Evolutionary conservation across 2,113 vertebrate genomes (phyloP).

Genomic region (Parotia lawesii): DNA sequence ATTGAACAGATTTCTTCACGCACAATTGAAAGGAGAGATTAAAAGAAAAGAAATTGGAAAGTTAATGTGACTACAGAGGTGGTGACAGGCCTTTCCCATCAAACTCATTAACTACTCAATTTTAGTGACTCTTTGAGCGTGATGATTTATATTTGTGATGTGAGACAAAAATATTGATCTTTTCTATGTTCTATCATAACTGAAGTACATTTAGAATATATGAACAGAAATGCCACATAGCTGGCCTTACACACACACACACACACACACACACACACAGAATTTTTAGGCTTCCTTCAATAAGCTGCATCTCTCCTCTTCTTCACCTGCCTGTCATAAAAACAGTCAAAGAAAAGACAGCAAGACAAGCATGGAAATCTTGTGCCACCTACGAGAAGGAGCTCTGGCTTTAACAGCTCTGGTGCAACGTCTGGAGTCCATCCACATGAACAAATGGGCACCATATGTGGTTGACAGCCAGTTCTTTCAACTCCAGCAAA

Average conservation of each 20-base stretch:
- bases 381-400: not conserved
- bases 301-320: not conserved
- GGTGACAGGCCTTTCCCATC: not conserved
- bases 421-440: not conserved
- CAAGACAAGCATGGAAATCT: not conserved
- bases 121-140: not conserved
- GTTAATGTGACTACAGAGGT: not conserved
- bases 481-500: not conserved
- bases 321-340: not conserved
- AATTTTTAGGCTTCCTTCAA: not conserved
- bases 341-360: not conserved
- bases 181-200: not conserved
- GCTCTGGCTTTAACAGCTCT: not conserved
- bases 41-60: conserved; percentile 34
- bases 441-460: conserved; percentile 24
- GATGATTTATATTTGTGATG: not conserved
- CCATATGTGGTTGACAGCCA: not conserved
- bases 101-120: not conserved
- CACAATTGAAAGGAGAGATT: conserved; percentile 18
- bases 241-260: not conserved
- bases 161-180: not conserved
- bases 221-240: not conserved
- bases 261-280: too few relatives aligned
- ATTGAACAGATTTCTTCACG: conserved; percentile 12
- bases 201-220: not conserved